Evolutionary conservation across 1,140 invertebrate species (phyloP).

Genomic region (Papilio xuthus): DNA sequence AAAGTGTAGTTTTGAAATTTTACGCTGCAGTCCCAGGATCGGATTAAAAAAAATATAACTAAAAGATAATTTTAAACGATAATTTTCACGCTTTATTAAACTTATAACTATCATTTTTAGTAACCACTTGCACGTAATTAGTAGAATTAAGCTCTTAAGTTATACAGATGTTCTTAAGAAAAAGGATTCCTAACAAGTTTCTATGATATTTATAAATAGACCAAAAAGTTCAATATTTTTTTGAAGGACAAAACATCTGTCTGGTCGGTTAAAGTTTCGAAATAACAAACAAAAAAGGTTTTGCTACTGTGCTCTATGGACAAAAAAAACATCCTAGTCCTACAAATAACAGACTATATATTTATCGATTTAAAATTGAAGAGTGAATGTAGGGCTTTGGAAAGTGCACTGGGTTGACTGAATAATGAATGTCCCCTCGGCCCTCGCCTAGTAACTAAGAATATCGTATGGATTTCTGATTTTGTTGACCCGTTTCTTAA

Average conservation of each 20-base stretch:
- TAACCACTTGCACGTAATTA: too few relatives aligned
- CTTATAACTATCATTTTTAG: too few relatives aligned
- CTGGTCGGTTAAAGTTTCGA: background rate
- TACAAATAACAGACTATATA: background rate
- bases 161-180: too few relatives aligned
- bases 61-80: too few relatives aligned
- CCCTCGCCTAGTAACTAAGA: slow-evolving; percentile 60
- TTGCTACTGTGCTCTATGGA: background rate
- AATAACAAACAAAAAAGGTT: background rate
- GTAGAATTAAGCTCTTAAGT: too few relatives aligned
- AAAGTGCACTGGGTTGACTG: slow-evolving; percentile 52
- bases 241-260: background rate
- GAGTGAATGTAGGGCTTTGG: slow-evolving; percentile 35
- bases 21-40: too few relatives aligned
- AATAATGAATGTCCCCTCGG: slow-evolving; percentile 66
- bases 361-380: slow-evolving; percentile 39
- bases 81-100: too few relatives aligned
- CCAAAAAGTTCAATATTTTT: too few relatives aligned
- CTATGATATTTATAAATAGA: background rate
- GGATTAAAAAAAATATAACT: too few relatives aligned
- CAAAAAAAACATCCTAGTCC: too few relatives aligned
- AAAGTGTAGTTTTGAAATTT: too few relatives aligned
- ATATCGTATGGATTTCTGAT: slow-evolving; percentile 42
- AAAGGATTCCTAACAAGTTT: too few relatives aligned
- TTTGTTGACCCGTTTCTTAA: background rate